Evolutionary conservation across 2,888 invertebrate species (phyloP).

Genomic region (Nephrotoma flavescens): DNA sequence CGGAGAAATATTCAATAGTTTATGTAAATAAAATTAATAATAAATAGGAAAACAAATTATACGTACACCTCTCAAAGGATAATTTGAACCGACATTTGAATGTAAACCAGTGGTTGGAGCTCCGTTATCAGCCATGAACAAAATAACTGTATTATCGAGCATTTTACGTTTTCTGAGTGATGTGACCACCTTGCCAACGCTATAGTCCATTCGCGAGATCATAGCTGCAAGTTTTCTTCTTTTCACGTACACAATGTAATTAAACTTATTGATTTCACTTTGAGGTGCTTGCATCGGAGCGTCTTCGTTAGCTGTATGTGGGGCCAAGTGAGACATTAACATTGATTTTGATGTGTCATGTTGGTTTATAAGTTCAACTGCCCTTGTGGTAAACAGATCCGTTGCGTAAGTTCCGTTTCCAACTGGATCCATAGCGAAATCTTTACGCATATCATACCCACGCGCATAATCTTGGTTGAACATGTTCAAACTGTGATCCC

Average conservation of each 20-base stretch:
- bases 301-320: constrained; percentile 59
- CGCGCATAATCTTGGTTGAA: constrained; percentile 22
- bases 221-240: constrained; percentile 62
- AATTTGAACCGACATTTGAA: constrained; percentile 62
- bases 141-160: constrained; percentile 65
- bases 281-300: constrained; percentile 55
- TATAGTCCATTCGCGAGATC: constrained; percentile 69
- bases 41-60: neutral
- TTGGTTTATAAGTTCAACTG: constrained; percentile 41
- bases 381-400: constrained; percentile 50
- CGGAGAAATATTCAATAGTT: neutral
- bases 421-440: constrained; percentile 36
- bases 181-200: constrained; percentile 60
- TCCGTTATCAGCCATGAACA: constrained; percentile 83
- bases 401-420: constrained; percentile 47
- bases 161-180: constrained; percentile 50
- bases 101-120: constrained; percentile 59
- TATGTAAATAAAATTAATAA: no score
- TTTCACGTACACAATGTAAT: constrained; percentile 48
- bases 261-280: constrained; percentile 50
- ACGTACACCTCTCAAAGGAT: constrained; percentile 56
- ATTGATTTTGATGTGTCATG: constrained; percentile 48
- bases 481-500: constrained; percentile 41
- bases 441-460: constrained; percentile 38
- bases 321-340: constrained; percentile 63